Evolutionary conservation across 2,113 vertebrate species (phyloP).

Genomic region (Lynx canadensis): DNA sequence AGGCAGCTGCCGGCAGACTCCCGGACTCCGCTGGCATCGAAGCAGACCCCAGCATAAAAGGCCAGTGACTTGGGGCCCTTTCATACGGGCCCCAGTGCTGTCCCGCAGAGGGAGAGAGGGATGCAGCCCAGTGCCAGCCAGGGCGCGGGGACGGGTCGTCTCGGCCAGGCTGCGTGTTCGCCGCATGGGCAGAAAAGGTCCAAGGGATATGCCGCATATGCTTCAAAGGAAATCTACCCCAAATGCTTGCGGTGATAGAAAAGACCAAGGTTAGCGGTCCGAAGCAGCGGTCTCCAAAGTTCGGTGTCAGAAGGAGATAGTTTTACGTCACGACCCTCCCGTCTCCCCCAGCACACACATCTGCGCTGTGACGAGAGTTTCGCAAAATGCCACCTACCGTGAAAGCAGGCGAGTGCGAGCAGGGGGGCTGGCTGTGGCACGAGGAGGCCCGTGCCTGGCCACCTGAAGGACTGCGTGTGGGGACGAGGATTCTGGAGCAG

Average conservation of each 20-base stretch:
- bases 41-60: not conserved
- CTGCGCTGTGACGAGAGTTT: not conserved
- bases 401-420: too few species aligned
- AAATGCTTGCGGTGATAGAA: not conserved
- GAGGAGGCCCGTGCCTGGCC: not conserved
- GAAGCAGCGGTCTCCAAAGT: not conserved
- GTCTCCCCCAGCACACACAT: not conserved
- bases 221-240: not conserved
- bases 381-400: not conserved
- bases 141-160: too few species aligned
- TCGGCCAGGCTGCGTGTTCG: not conserved
- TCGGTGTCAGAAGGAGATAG: not conserved
- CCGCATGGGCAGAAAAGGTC: not conserved
- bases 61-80: not conserved
- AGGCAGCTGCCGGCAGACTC: not conserved
- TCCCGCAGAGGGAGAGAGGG: too few species aligned
- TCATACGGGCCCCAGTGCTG: fast-evolving
- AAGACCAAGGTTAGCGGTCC: too few species aligned
- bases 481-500: not conserved
- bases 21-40: not conserved
- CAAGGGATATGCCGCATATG: too few species aligned
- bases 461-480: not conserved
- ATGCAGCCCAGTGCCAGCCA: not conserved
- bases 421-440: not conserved
- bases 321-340: too few species aligned